phyloP scores from a whole-genome alignment of 2,797 vertebrate species.

The Hemitrygon akajei region DNA sequence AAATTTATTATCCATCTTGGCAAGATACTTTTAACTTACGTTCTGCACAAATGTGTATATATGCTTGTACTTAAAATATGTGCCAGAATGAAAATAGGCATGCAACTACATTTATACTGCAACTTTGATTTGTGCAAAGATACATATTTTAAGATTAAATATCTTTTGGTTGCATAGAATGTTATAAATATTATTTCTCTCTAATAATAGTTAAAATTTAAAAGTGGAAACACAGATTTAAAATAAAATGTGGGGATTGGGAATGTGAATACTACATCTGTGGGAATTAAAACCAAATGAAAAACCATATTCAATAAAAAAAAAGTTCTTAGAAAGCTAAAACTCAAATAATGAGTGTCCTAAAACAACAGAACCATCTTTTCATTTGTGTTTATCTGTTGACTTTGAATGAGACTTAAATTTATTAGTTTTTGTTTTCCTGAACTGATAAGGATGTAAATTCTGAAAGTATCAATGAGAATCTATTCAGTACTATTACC shows the following conservation, averaged over 20 bases:
- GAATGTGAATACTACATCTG: not conserved
- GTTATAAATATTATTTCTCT: not conserved
- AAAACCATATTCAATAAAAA: conserved; percentile 2
- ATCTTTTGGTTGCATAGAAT: conserved; percentile 12
- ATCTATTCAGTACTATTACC: not conserved
- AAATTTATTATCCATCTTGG: conserved; percentile 27
- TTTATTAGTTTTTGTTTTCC: not conserved
- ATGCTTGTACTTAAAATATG: conserved; percentile 30
- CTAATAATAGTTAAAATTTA: conserved; percentile 5
- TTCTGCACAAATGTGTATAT: conserved; percentile 37
- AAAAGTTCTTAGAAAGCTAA: not conserved
- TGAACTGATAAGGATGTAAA: not conserved
- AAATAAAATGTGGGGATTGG: not conserved
- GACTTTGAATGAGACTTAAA: not conserved
- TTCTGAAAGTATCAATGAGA: conserved; percentile 28
- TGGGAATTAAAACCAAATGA: not conserved
- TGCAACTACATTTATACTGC: not conserved
- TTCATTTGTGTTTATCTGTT: not conserved
- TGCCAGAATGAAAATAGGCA: conserved; percentile 27
- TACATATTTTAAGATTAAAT: conserved; percentile 34
- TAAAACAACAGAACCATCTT: not conserved
- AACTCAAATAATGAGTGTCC: not conserved
- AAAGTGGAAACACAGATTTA: not conserved
- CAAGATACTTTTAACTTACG: conserved; percentile 29
- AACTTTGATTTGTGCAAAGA: conserved; percentile 6